These are phyloP conservation scores for Tympanuchus pallidicinctus DNA, from an alignment of 2,113 vertebrate species.

Conservation along the genomic window DNA sequence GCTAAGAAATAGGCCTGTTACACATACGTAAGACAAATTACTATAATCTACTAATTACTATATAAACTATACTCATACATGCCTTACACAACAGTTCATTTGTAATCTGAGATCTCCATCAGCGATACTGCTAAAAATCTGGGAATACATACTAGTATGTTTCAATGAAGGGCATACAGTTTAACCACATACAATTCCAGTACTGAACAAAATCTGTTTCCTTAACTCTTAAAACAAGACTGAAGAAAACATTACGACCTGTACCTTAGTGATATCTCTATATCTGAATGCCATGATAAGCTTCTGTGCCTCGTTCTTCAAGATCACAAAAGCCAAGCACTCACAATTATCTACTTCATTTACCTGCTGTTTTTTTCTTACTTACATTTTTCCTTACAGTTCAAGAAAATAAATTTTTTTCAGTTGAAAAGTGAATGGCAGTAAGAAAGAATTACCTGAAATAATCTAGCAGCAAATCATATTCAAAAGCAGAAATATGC, in stretches of 20 bases:
- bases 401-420: background rate
- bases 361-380: background rate
- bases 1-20: background rate
- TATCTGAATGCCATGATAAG: background rate
- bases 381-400: background rate
- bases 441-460: background rate
- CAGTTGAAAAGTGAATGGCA: background rate
- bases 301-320: background rate
- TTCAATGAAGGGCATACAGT: background rate
- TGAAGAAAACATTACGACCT: background rate
- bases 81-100: background rate
- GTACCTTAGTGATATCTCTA: background rate
- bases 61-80: background rate
- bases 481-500: background rate
- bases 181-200: background rate
- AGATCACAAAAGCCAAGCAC: background rate
- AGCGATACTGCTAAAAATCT: background rate
- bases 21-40: background rate
- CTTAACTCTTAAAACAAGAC: background rate
- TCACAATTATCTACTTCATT: background rate
- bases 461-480: background rate
- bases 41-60: background rate
- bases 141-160: background rate
- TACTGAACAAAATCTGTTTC: background rate
- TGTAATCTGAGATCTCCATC: background rate